These are phyloP conservation scores for Paedocypris micromegethes DNA, from an alignment of 2,797 vertebrate species.

Conservation along the genomic window DNA sequence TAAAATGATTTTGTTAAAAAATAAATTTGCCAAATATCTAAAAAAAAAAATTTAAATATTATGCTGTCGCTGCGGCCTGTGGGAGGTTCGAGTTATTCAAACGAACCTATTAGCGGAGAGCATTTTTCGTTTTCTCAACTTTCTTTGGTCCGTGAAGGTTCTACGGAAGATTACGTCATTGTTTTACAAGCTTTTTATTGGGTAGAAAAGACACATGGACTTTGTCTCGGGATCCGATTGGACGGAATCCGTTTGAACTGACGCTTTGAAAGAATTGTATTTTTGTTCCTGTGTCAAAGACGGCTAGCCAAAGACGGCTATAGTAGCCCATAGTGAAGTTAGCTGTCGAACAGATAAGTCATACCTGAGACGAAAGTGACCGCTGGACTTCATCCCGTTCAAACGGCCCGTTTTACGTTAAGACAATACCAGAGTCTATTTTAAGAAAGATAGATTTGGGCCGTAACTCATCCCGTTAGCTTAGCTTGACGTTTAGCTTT, in stretches of 20 bases:
- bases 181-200: slow-evolving; percentile 44
- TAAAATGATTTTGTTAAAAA: too few relatives aligned
- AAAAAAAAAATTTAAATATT: too few relatives aligned
- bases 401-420: background rate
- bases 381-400: background rate
- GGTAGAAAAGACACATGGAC: slow-evolving; percentile 38
- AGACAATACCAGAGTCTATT: background rate
- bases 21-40: too few relatives aligned
- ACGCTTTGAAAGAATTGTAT: slow-evolving; percentile 61
- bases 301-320: slow-evolving; percentile 30
- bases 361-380: background rate
- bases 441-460: background rate
- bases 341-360: slow-evolving; percentile 4
- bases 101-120: slow-evolving; percentile 60
- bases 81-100: slow-evolving; percentile 67
- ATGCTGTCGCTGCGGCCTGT: slow-evolving; percentile 2
- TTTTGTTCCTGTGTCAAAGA: slow-evolving; percentile 80
- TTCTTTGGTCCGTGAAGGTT: slow-evolving; percentile 40
- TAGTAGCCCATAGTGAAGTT: background rate
- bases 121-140: slow-evolving; percentile 42
- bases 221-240: slow-evolving; percentile 54
- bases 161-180: background rate
- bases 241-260: slow-evolving; percentile 49
- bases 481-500: slow-evolving; percentile 3
- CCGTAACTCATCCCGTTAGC: slow-evolving; percentile 10